phyloP scores from a whole-genome alignment of 2,797 vertebrate species.

The Xyrichtys novacula region DNA sequence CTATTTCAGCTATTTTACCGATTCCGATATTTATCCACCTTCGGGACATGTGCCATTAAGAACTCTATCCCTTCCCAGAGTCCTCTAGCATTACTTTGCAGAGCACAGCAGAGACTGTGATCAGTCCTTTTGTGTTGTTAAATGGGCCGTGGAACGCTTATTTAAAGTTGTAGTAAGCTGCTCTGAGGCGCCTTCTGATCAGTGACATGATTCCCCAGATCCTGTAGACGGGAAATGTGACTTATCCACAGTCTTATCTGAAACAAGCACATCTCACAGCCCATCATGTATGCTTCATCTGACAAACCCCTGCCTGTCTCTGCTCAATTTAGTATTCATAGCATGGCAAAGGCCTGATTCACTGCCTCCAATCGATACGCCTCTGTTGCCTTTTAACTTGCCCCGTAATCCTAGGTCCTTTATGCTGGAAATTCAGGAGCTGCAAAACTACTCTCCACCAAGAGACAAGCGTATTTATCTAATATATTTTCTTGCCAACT shows the following conservation, averaged over 20 bases:
- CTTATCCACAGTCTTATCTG: conserved; percentile 70
- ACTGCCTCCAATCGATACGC: conserved; percentile 80
- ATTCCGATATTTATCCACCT: conserved; percentile 52
- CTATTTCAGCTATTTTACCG: conserved; percentile 45
- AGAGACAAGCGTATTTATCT: conserved; percentile 79
- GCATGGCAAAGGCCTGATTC: conserved; percentile 72
- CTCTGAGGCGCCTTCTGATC: conserved; percentile 68
- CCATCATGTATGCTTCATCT: conserved; percentile 62
- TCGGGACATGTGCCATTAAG: conserved; percentile 43
- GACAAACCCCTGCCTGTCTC: conserved; percentile 63
- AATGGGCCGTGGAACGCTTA: conserved; percentile 73
- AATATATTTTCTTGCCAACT: conserved; percentile 75
- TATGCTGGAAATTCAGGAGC: conserved; percentile 71
- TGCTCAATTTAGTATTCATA: conserved; percentile 80
- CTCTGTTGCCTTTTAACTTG: conserved; percentile 76
- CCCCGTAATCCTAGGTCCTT: conserved; percentile 76
- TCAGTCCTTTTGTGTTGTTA: conserved; percentile 66
- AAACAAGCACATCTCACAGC: conserved; percentile 63
- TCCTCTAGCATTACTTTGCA: conserved; percentile 49
- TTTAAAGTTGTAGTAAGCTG: conserved; percentile 76
- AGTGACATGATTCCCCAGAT: conserved; percentile 71
- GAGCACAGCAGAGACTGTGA: conserved; percentile 40
- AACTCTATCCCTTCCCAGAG: conserved; percentile 36
- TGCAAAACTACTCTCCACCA: conserved; percentile 67
- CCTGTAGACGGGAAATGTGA: conserved; percentile 56